Evolutionary conservation across 2,888 invertebrate species (phyloP).

Genomic region (Leptura quadrifasciata): DNA sequence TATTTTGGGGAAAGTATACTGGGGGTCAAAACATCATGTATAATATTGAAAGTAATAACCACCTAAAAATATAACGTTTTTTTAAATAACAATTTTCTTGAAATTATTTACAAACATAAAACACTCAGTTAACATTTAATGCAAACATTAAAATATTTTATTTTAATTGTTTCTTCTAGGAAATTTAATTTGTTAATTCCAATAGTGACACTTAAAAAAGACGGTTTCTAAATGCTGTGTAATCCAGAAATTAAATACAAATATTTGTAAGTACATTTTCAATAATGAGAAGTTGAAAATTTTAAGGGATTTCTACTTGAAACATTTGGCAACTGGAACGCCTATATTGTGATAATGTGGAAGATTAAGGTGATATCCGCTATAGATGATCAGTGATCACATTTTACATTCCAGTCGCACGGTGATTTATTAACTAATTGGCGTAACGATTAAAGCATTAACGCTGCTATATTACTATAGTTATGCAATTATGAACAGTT

Average conservation of each 20-base stretch:
- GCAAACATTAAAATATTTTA: too few species aligned
- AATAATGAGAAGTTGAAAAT: background rate
- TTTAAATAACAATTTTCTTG: too few species aligned
- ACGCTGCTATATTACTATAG: background rate
- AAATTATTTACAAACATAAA: too few species aligned
- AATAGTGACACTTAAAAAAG: too few species aligned
- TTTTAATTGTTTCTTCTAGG: too few species aligned
- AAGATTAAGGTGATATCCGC: constrained; percentile 59
- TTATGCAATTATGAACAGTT: background rate
- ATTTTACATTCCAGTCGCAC: background rate
- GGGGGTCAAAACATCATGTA: background rate
- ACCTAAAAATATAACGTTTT: background rate
- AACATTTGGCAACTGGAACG: constrained; percentile 73
- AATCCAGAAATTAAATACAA: too few species aligned
- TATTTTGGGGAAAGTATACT: background rate
- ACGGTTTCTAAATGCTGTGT: too few species aligned
- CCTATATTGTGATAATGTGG: constrained; percentile 57
- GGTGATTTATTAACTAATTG: constrained; percentile 5
- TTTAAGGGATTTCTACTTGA: background rate
- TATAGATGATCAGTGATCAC: constrained; percentile 41
- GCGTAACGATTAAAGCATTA: background rate
- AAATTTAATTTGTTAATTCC: too few species aligned
- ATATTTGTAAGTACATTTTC: too few species aligned
- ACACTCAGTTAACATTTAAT: too few species aligned
- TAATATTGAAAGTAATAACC: background rate